Evolutionary conservation across 2,113 vertebrate species (phyloP).

Genomic region (Microtus ochrogaster): DNA sequence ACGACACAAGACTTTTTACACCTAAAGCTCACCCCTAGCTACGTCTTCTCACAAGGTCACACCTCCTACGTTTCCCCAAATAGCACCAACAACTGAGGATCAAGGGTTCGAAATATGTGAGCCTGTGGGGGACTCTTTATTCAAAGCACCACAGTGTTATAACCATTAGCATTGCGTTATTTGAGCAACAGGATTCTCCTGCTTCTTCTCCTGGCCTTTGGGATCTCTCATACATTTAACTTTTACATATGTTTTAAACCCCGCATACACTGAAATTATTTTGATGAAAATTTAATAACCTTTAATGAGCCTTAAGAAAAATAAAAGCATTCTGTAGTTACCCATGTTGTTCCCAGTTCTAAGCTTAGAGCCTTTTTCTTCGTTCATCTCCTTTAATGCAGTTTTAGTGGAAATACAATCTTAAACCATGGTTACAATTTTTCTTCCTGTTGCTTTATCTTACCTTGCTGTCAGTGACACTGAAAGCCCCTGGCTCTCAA

Average conservation of each 20-base stretch:
- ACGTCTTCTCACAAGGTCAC: not conserved
- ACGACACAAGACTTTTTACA: not conserved
- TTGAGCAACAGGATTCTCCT: not conserved
- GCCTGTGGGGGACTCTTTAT: not conserved
- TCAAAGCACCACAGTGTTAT: not conserved
- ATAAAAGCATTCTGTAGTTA: not conserved
- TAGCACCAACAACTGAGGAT: not conserved
- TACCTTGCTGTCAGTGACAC: not conserved
- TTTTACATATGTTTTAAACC: not conserved
- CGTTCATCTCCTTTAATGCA: not conserved
- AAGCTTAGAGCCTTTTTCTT: not conserved
- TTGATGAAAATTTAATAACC: slow-evolving; percentile 44
- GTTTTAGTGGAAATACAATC: not conserved
- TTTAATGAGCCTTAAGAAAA: slow-evolving; percentile 25
- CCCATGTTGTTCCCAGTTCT: not conserved
- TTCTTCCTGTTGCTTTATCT: not conserved
- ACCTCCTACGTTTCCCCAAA: not conserved
- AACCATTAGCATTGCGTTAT: not conserved
- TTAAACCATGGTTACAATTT: not conserved
- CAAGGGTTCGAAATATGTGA: not conserved
- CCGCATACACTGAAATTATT: not conserved
- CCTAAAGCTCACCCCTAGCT: too few species aligned
- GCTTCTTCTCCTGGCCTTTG: not conserved
- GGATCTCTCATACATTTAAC: not conserved
- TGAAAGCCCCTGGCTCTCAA: slow-evolving; percentile 9